Evolutionary conservation across 2,888 invertebrate species (phyloP), one percentile per base, ranked within the genome.

Genomic region (Axea sp.): DNA sequence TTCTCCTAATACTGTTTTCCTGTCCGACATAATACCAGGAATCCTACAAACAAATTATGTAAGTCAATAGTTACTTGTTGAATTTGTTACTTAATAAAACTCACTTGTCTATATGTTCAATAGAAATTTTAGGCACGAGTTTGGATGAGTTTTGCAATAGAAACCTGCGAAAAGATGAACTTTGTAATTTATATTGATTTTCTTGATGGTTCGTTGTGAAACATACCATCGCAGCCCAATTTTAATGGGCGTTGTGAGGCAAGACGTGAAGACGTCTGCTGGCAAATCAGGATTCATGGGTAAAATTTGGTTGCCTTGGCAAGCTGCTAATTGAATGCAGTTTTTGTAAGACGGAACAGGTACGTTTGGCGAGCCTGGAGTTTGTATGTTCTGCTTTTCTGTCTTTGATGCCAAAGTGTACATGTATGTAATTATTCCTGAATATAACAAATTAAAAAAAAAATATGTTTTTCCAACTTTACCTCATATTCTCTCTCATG

Each of bases 251-350:
- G 99, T 99, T 55, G 99, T 99, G 81, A 99, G 92, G 89, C 99
- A 99, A 7, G 98, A 93, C 17, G 99, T 99, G 90, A 99, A 99
- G 81, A 99, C 91, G 85, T 94, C 99, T 1, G 99, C 99, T 2
- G 99, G 99, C 83, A 99, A 90, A 88, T 98, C 96, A 0, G 99
- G 95, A 90, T 96, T 95, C 96, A 97, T 97, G 8, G 99, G 99
- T 82, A 99, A 91, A 77, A 94, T 92, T 89, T 99, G 97, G 81
- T 94, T 94, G n/a, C 93, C 92, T 26, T 95, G 93, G 88, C 99
- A 99, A 12, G 99, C 98, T 26, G 96, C 99, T 83, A 99, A 89
- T 88, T 99, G 98, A 83, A 99, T 98, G 89, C 98, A 98, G 88
- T 95, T 95, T 86, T 92, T 93, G 88, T 93, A 96, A 55, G 92